Evolutionary conservation across 2,888 invertebrate species (phyloP), one percentile per base, ranked within the genome.

Genomic region (Physocephala rufipes): DNA sequence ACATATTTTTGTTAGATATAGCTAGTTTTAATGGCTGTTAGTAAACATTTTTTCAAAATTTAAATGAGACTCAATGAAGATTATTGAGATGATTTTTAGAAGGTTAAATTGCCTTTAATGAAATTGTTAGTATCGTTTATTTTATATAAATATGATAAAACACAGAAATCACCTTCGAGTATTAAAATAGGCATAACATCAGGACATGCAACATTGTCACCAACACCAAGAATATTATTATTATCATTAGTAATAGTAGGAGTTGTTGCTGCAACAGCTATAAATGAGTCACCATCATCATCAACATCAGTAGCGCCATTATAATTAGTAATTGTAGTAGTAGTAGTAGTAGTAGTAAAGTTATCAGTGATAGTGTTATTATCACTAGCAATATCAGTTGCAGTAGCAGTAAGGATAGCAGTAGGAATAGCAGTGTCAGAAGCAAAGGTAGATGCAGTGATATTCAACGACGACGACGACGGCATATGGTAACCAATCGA

Each of bases 151-250:
- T 66, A 71, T 49, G 72, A 69, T 71, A 77, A 79, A 74, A 81
- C 82, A 81, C 67, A 43, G 58, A 67, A 78, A 89, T 90, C 91
- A 94, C 94, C 94, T 94, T 94, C 94, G 84, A 94, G 89, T 84
- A 94, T 92, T 82, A 94, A 90, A 87, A 94, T 93, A 85, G 92
- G 89, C 87, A 89, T 89, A 88, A 82, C 90, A 91, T 86, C 91
- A 89, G 84, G 90, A 88, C 84, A 90, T 89, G 87, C 84, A 88
- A 49, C 71, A 70, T 65, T 70, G 21, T 24, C 19, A 67, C 61
- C 70, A 55, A 62, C 66, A 73, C 30, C 61, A 65, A 36, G 64
- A 71, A 67, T 63, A 76, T 43, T 70, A 47, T 67, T 73, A 36
- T 36, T 36, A 36, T 4, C n/a, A n/a, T n/a, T 36, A 36, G 36